Evolutionary conservation across 2,113 vertebrate species (phyloP), one percentile per base, ranked within the genome.

Genomic region (Rhinopomastus cyanomelas): DNA sequence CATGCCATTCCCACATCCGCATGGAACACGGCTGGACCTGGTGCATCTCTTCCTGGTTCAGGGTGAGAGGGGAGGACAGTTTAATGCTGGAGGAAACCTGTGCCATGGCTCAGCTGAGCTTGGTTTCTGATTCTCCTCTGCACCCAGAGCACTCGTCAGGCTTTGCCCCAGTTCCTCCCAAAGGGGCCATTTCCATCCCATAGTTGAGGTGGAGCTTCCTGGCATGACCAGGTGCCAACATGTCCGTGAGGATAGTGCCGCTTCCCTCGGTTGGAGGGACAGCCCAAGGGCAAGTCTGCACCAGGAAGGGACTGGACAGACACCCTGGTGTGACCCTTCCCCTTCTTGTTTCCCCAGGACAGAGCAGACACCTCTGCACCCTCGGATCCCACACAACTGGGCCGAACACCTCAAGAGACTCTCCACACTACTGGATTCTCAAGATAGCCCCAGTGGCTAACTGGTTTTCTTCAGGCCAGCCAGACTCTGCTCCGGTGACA

Each of bases 401-500:
- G 68, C 37, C 90, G 74, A 65, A 60, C 39, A 51, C 68, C 89
- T 55, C 0, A 0, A n/a, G 72, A 91, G 80, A 89, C 76, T 67
- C 29, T 7, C 18, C 0, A 2, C 16, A 67, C 81, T 59, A 6
- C 87, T n/a, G 68, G 86, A 76, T 67, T 34, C 78, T 53, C 8
- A 1, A 3, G 13, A 2, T 21, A 37, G 2, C 46, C 39, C 66
- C 61, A 4, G n/a, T 4, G 52, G 57, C 76, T 96, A 97, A 84
- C 87, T 92, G 46, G 83, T 96, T 84, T 98, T 98, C 81, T 97
- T 96, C 60, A 92, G 62, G 0, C 91, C 62, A 0, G 97, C 17
- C 77, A 95, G 3, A 68, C 90, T 97, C 66, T 97, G 97, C 89
- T 97, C 97, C 0, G 97, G 95, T 1, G 97, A 86, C 90, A 98